phyloP scores from a whole-genome alignment of 2,797 vertebrate species.

The Liparis tanakae region DNA sequence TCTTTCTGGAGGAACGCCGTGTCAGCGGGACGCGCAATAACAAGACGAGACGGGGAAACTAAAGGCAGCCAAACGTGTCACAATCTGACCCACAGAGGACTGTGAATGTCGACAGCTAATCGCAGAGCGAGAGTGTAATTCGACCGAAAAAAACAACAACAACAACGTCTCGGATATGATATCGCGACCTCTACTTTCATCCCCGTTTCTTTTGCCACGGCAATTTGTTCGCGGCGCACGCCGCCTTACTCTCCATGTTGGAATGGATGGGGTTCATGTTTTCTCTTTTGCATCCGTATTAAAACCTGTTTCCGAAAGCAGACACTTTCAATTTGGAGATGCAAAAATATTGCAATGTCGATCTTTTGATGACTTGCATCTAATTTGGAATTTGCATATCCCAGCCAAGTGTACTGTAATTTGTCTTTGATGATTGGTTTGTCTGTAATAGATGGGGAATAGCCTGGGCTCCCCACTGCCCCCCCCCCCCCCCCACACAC shows the following conservation, averaged over 20 bases:
- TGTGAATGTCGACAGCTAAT: constrained; percentile 1
- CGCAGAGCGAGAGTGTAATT: not conserved
- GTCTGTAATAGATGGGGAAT: constrained; percentile 83
- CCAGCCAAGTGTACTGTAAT: constrained; percentile 85
- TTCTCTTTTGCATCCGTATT: constrained; percentile 42
- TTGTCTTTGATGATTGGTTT: constrained; percentile 87
- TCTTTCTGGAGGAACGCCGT: constrained; percentile 3
- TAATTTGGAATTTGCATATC: constrained; percentile 86
- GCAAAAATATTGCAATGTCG: constrained; percentile 82
- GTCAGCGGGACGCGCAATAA: not conserved
- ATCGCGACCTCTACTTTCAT: constrained; percentile 1
- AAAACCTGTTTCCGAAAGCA: constrained; percentile 77
- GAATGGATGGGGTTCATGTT: constrained; percentile 17
- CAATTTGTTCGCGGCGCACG: constrained; percentile 10
- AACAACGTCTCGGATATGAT: not conserved
- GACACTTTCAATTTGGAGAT: constrained; percentile 82
- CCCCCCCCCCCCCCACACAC: constrained; percentile 11
- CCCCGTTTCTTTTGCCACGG: not conserved
- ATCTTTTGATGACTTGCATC: constrained; percentile 87
- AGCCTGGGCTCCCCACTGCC: constrained; percentile 72
- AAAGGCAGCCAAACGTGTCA: constrained; percentile 3
- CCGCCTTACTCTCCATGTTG: constrained; percentile 33
- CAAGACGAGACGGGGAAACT: not conserved
- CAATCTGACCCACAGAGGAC: constrained; percentile 12
- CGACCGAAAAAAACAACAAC: constrained; percentile 1